Evolutionary conservation across 2,888 invertebrate genomes (phyloP), one percentile per base, ranked within the genome.

Genomic region (Sylvicola fuscatus): DNA sequence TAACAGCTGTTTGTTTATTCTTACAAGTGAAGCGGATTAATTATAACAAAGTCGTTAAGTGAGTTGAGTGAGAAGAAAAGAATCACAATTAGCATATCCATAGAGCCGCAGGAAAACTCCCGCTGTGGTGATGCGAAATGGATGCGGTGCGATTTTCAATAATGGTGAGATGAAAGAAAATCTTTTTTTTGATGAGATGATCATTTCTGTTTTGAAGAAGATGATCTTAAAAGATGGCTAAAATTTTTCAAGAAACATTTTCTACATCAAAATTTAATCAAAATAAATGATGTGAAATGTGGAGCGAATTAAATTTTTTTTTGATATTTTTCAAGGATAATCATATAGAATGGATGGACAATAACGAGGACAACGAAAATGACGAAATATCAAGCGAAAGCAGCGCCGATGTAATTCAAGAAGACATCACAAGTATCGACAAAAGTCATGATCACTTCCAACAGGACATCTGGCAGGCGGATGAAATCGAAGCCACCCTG

Each of bases 71-170:
- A 6, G 8, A 21, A 21, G 21, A 4, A 21, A 21, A 21, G 4
- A 6, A 21, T 6, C 21, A 21, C 21, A 21, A 21, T 8, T 6
- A 21, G 21, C 21, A 21, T 21, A 21, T 21, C 21, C n/a, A n/a
- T n/a, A 21, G 8, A 21, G 21, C n/a, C n/a, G 21, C 21, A 21
- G 21, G 21, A 21, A 21, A 21, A 21, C 4, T 8, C 21, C 21
- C 21, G 21, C 21, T 6, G 21, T 21, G 21, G 21, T 29, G 14
- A n/a, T 13, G 12, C 29, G 14, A 29, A 13, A 58, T 58, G 56
- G 56, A 58, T 40, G 55, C 54, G 44, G 56, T 58, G 34, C 50
- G 58, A 43, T 58, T 58, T 46, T 56, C 58, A 37, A 57, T 58
- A 36, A 58, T 58, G 48, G 58, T 58, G 50, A 56, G 58, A 21